Base-by-base conservation (phyloP, 2,797 vertebrate genomes). In the Fringilla coelebs region DNA sequence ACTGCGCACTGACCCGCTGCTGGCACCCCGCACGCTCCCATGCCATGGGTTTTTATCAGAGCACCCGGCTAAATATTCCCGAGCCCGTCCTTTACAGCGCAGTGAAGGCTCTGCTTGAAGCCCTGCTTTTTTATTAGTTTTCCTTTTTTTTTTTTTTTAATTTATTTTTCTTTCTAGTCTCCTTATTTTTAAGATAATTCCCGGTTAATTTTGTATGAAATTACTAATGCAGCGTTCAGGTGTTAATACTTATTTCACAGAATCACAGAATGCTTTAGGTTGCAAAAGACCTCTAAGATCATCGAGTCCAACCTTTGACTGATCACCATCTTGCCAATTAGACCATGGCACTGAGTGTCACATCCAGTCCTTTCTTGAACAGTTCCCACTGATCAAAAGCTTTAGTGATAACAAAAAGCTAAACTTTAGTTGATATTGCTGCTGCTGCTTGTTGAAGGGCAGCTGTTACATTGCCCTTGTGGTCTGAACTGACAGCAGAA, bases 81-180 rank as follows among this genome's bases (percentile, higher is more conserved):
- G 77, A 86, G 86, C 91, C 85, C 34, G 65, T 84, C 66, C 55
- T 81, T 86, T 68, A 29, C 17, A 41, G 29, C 5, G 7, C 15
- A 13, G 26, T 60, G 71, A 45, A 79, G 57, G 43, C 65, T 65
- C 24, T 60, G 65, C 77, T 78, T 36, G 29, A 20, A 70, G 6
- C 13, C 10, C 3, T 29, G n/a, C 5, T 65, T 32, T 62, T 43
- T n/a, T 17, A 45, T 45, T 24, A 11, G 3, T 10, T 66, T 49
- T 57, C 1, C 0, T 28, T 29, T 17, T 25, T 1, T 10, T 28
- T 21, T 4, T 3, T 7, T 22, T 7, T 5, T 2, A 58, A 36
- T 58, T 25, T 38, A 11, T 49, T 34, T 61, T 24, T 17, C 1
- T 49, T 41, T 51, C 11, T 19, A 13, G 12, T 49, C 3, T 25